Evolutionary conservation across 2,888 invertebrate species (phyloP), one percentile per base, ranked within the genome.

Genomic region (Eudemis profundana): DNA sequence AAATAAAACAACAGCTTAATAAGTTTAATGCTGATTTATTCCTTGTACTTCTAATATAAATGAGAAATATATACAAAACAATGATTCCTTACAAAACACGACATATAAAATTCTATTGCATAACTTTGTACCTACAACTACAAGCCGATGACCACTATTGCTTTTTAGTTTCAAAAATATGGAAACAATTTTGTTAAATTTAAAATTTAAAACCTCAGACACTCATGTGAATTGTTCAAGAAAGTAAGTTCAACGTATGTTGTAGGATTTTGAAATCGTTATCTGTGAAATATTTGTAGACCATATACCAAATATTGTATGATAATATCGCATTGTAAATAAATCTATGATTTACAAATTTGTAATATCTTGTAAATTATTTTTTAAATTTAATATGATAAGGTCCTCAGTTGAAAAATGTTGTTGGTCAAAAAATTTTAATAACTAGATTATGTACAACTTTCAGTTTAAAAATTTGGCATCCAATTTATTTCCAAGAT

Each of bases 51-150:
- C 53, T 66, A 61, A 64, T 56, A 56, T 38, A 65, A 47, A 46
- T 65, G 65, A 46, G 57, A 65, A 65, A 60, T 60, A 65, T 65
- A 53, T 60, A 65, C 65, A 65, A 51, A 59, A 63, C 38, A 56
- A 59, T 60, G 19, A 59, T 60, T 65, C 17, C 23, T 60, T 65
- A 65, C 60, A 65, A 65, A 65, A 65, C 51, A 60, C 60, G 59
- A 60, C 59, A 60, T 65, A 65, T 65, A 65, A 65, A 65, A 65
- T 36, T 64, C 46, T 60, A 65, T 60, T 53, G 59, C 60, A 40
- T 53, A 44, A 40, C 29, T 59, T 64, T 64, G 57, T 57, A 56
- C 54, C 62, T 62, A 47, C 42, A 29, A 40, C 57, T 57, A 64
- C 21, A 64, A 64, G 57, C 64, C 42, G 44, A 51, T 64, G 44